phyloP scores from a whole-genome alignment of 2,888 invertebrate species.

The Drosophila prostipennis region DNA sequence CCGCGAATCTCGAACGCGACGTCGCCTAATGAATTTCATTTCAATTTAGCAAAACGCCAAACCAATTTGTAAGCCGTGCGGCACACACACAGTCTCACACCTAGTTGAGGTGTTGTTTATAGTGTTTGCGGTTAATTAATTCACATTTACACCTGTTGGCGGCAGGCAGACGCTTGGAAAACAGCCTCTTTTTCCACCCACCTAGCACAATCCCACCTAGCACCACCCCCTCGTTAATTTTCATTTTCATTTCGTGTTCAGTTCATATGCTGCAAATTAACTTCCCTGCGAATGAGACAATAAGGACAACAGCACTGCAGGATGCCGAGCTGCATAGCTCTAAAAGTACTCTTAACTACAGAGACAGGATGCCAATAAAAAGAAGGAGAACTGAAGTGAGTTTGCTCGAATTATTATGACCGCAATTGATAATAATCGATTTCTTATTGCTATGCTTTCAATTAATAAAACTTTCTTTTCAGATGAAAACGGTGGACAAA shows the following conservation, averaged over 20 bases:
- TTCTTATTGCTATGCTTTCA: background rate
- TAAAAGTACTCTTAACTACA: background rate
- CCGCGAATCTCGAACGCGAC: conserved; percentile 26
- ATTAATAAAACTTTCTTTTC: too few species aligned
- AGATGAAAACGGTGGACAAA: too few species aligned
- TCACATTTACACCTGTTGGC: conserved; percentile 83
- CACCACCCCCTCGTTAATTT: conserved; percentile 6
- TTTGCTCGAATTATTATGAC: conserved; percentile 3
- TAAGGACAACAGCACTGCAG: conserved; percentile 37
- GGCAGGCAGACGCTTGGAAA: conserved; percentile 42
- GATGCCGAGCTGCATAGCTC: background rate
- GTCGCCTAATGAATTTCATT: conserved; percentile 70
- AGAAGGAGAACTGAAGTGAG: background rate
- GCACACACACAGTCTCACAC: conserved; percentile 24
- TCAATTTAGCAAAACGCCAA: conserved; percentile 69
- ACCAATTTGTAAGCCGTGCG: conserved; percentile 66
- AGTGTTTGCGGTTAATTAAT: conserved; percentile 84
- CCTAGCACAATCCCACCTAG: background rate
- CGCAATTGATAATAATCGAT: background rate
- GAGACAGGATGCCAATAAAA: conserved; percentile 2
- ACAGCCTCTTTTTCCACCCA: conserved; percentile 15
- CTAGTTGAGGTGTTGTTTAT: conserved; percentile 75
- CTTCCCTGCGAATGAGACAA: conserved; percentile 61
- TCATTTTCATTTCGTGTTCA: conserved; percentile 64
- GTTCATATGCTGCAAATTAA: conserved; percentile 80